phyloP scores from a whole-genome alignment of 2,797 vertebrate genomes.

The Strix occidentalis region DNA sequence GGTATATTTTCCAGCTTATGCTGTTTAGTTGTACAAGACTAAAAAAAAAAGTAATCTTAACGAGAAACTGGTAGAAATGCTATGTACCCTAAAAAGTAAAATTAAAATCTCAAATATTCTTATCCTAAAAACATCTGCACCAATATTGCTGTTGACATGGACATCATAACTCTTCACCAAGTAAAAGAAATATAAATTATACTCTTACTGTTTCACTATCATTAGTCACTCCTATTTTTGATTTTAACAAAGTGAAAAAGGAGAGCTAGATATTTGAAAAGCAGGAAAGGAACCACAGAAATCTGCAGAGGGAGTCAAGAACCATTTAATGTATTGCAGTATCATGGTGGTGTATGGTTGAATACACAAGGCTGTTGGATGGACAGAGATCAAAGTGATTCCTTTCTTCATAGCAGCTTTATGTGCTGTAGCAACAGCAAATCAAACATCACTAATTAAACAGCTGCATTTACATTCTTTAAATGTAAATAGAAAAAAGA shows the following conservation, averaged over 20 bases:
- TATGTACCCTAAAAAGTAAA: background rate
- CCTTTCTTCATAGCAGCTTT: background rate
- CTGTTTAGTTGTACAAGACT: background rate
- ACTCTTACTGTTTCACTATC: background rate
- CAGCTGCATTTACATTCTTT: background rate
- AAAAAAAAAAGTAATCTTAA: background rate
- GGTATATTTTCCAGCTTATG: background rate
- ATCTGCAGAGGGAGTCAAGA: background rate
- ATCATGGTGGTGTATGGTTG: background rate
- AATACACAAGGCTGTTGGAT: background rate
- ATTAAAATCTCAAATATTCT: background rate
- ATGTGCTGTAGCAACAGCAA: background rate
- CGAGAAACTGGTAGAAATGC: background rate
- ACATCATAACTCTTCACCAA: background rate
- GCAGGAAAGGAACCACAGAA: background rate
- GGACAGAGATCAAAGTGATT: background rate
- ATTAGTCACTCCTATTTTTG: background rate
- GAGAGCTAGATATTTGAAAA: background rate
- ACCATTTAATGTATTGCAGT: background rate
- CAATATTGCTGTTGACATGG: background rate
- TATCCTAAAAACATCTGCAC: background rate
- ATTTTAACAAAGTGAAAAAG: background rate
- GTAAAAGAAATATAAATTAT: background rate
- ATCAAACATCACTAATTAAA: background rate
- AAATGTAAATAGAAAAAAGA: background rate